Evolutionary conservation across 1,140 invertebrate genomes (phyloP).

Genomic region (Rhopalosiphum padi): DNA sequence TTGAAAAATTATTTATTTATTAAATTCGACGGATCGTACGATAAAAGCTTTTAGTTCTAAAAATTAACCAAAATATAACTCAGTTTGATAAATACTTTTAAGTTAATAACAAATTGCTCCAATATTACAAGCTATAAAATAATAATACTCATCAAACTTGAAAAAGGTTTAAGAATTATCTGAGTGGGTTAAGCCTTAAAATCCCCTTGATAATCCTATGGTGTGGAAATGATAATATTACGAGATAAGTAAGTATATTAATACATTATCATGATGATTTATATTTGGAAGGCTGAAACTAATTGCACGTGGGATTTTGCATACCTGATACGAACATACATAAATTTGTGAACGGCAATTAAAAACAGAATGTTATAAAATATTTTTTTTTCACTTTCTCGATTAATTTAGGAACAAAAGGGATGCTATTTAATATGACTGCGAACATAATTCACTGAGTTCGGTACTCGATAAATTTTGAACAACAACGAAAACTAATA

Average conservation of each 20-base stretch:
- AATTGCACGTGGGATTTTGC: neutral
- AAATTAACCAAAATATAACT: neutral
- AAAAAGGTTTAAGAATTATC: neutral
- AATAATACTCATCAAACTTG: neutral
- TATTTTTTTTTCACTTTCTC: neutral
- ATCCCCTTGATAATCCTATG: neutral
- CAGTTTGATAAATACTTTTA: neutral
- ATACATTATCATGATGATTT: constrained; percentile 1
- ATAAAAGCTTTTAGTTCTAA: neutral
- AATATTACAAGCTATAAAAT: neutral
- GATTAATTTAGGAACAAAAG: neutral
- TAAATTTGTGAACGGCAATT: neutral
- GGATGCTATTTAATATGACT: neutral
- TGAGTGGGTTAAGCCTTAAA: neutral
- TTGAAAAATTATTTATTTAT: neutral
- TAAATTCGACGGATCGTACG: neutral
- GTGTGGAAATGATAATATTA: neutral
- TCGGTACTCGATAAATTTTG: neutral
- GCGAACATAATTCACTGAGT: neutral
- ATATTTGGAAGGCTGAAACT: neutral
- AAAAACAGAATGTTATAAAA: constrained; percentile 11
- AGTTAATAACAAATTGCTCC: neutral
- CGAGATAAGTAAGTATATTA: neutral
- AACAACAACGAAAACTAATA: neutral
- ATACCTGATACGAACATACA: neutral